Conservation (phyloP, 2,888 invertebrate species). For the Hyalella azteca region DNA sequence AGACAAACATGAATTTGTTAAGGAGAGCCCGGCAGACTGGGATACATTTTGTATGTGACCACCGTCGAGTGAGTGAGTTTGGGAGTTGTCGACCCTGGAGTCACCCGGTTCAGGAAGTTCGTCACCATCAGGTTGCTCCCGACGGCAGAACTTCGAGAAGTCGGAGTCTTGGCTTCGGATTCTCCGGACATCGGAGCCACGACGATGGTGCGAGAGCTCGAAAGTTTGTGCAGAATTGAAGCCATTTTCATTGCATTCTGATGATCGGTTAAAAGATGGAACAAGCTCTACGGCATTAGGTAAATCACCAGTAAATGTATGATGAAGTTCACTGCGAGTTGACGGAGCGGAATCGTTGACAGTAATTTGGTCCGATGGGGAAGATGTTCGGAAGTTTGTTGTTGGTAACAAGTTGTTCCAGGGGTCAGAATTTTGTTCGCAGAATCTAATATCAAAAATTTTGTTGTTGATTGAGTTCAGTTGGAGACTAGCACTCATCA, state of each 20-base stretch:
- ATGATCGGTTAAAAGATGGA: background rate
- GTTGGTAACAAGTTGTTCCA: no score
- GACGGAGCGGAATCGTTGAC: no score
- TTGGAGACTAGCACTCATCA: constrained; percentile 17
- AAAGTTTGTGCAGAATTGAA: background rate
- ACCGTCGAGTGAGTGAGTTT: background rate
- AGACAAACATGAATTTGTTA: background rate
- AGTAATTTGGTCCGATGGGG: no score
- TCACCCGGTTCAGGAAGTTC: background rate
- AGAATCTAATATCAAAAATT: background rate
- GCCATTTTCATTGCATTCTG: background rate
- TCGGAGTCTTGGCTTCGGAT: background rate
- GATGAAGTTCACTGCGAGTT: no score
- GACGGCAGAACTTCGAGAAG: no score
- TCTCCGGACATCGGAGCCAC: background rate
- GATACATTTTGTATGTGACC: constrained; percentile 14
- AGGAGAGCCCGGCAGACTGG: constrained; percentile 15
- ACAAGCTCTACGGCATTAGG: no score
- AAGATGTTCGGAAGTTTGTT: background rate
- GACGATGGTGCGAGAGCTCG: constrained; percentile 1
- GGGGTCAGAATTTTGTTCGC: background rate
- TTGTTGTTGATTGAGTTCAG: background rate
- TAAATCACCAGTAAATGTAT: no score
- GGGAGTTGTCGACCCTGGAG: background rate
- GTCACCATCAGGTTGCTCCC: background rate